Conservation (phyloP, 1,140 invertebrate genomes). For the Calliphora vicina region DNA sequence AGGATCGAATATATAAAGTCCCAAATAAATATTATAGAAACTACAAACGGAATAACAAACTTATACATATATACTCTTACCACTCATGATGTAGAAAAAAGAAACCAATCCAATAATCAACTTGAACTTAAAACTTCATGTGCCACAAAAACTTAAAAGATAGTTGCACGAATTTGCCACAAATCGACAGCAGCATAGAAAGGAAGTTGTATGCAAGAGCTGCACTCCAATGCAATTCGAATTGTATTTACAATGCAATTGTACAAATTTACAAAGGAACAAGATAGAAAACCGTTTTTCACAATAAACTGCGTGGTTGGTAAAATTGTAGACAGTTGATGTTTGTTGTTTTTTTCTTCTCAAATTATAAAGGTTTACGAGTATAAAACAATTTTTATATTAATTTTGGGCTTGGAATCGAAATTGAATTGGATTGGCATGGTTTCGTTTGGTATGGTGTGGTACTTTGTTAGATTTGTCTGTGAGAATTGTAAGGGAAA, state of each 20-base stretch:
- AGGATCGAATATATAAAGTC: no score
- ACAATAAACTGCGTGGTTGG: conserved; percentile 7
- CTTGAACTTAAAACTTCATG: neutral
- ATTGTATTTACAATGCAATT: neutral
- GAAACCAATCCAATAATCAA: neutral
- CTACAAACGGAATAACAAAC: no score
- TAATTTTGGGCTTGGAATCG: conserved; percentile 24
- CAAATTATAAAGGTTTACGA: neutral
- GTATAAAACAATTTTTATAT: conserved; percentile 16
- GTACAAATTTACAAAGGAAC: neutral
- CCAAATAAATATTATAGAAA: no score
- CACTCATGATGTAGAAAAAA: no score
- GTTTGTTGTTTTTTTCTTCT: no score
- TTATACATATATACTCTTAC: no score
- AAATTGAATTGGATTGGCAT: conserved; percentile 31
- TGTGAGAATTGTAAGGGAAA: conserved; percentile 17
- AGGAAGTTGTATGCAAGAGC: neutral
- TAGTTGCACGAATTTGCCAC: neutral
- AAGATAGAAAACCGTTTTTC: neutral
- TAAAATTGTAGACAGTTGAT: no score
- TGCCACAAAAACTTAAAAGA: neutral
- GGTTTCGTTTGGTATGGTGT: neutral
- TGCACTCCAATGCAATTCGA: neutral
- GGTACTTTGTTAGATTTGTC: neutral
- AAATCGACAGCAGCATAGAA: neutral